Conservation (phyloP, 2,113 vertebrate species). For the Engraulis encrasicolus region DNA sequence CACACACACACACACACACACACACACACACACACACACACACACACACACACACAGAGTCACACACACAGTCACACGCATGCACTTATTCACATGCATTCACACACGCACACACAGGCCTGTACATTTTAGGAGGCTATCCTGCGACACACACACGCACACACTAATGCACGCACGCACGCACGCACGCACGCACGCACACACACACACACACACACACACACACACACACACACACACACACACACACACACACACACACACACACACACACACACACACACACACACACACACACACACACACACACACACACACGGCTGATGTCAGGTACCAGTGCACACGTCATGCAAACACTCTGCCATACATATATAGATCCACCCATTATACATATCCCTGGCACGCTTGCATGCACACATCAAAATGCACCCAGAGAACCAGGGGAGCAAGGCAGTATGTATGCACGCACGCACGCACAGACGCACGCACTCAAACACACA, state of each 20-base stretch:
- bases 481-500: slow-evolving; percentile 21
- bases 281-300: background rate
- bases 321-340: background rate
- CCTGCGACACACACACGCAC: no score
- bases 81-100: no score
- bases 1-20: slow-evolving; percentile 36
- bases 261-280: slow-evolving; percentile 40
- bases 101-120: no score
- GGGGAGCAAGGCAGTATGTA: background rate
- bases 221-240: background rate
- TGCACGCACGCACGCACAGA: slow-evolving; percentile 14
- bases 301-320: background rate
- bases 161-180: no score
- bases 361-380: slow-evolving; percentile 43
- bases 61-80: no score
- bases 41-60: no score
- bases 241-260: slow-evolving; percentile 25
- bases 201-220: background rate
- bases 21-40: background rate
- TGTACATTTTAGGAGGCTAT: no score
- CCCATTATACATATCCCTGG: background rate
- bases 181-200: background rate
- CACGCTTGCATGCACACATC: background rate
- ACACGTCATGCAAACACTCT: slow-evolving; percentile 38
- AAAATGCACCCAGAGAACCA: background rate